phyloP scores from a whole-genome alignment of 2,113 vertebrate genomes.

The human region GRCh38 chrX:154303501-154304000 shows the following conservation, averaged over 20 bases:
- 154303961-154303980: background rate
- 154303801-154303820: background rate
- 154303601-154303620: background rate
- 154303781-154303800: background rate
- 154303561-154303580: background rate
- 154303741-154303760: background rate
- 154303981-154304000: too few relatives aligned
- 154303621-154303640: background rate
- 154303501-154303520: too few relatives aligned
- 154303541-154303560: background rate
- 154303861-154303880: background rate
- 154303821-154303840: rapidly evolving
- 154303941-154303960: slow-evolving; percentile 2
- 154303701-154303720: background rate
- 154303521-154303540: background rate
- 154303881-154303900: background rate
- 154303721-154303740: background rate
- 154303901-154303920: background rate
- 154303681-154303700: background rate
- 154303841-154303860: background rate
- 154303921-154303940: background rate
- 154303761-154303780: slow-evolving; percentile 41
- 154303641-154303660: too few relatives aligned
- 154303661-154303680: background rate
- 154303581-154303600: background rate